Evolutionary conservation across 2,888 invertebrate genomes (phyloP), one percentile per base, ranked within the genome.

Genomic region (Urechis unicinctus): DNA sequence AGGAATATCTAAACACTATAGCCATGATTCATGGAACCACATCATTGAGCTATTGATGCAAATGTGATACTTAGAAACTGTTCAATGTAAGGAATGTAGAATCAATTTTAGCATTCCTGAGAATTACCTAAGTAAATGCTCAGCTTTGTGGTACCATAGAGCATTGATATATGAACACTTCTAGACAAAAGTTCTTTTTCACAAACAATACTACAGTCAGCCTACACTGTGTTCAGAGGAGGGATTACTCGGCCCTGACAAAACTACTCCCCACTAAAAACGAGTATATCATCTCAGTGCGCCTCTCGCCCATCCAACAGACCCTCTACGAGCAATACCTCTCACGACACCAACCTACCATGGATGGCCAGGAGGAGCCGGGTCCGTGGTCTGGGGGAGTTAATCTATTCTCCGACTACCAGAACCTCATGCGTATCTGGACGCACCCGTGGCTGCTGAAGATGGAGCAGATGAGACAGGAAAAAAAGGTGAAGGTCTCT

Each of bases 261-360:
- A 93, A 95, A 5, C 95, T 91, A 79, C 81, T 98, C 64, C 96
- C 96, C 6, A 92, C 93, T 0, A 98, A 98, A 79, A 86, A 90
- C 72, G 98, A 99, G 79, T 98, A 91, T 73, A 92, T 97, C 0
- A 82, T 99, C 50, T 89, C 88, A 67, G 85, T 96, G 6, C 85
- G 86, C 9, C 80, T 97, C 50, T 85, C 89, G 0, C 86, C 88
- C 3, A 80, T 87, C 9, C 96, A 97, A 80, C 83, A 86, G 55
- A 85, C 88, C 66, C 79, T 97, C 50, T 97, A 97, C 74, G 83
- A 83, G 61, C 81, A 85, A 70, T 92, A 89, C 73, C 77, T 91
- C 71, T 85, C 86, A n/a, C 42, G 31, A 26, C 9, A 52, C 44
- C 13, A 30, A 36, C 30, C 31, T 4, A 26, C 13, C 31, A 25